phyloP scores from a whole-genome alignment of 2,888 invertebrate genomes.

The Plutella xylostella region DNA sequence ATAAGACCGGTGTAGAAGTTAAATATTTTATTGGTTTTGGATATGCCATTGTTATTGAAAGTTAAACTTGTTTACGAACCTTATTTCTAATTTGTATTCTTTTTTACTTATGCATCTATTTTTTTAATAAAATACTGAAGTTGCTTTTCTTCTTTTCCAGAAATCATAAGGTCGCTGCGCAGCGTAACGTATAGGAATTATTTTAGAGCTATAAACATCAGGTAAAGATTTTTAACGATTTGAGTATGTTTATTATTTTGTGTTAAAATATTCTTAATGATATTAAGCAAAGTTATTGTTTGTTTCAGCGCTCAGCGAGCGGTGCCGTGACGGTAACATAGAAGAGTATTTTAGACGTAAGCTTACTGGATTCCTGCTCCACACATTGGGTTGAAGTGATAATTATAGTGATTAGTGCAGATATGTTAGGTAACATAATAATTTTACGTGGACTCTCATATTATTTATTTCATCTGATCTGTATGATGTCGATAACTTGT shows the following conservation, averaged over 20 bases:
- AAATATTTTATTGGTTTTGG: neutral
- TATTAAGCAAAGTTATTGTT: constrained; percentile 22
- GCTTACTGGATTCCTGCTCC: constrained; percentile 64
- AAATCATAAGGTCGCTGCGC: constrained; percentile 49
- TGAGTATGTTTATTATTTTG: neutral
- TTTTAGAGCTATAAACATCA: neutral
- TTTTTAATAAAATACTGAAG: too few species aligned
- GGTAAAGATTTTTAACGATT: neutral
- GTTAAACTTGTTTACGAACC: too few species aligned
- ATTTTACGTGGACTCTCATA: constrained; percentile 55
- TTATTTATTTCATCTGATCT: constrained; percentile 68
- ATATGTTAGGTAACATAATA: constrained; percentile 56
- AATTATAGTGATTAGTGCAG: constrained; percentile 60
- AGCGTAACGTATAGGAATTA: constrained; percentile 6
- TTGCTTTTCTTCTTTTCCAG: constrained; percentile 32
- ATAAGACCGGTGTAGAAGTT: neutral
- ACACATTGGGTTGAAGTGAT: constrained; percentile 57
- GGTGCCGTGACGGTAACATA: constrained; percentile 40
- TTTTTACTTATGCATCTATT: neutral
- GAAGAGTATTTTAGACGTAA: constrained; percentile 60
- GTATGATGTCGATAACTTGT: constrained; percentile 46
- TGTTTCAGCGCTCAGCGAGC: constrained; percentile 51
- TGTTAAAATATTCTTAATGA: constrained; percentile 16
- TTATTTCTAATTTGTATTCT: too few species aligned
- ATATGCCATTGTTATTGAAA: neutral